These are phyloP conservation scores for Aphrophora alni DNA, from an alignment of 2,888 invertebrate species.

Conservation along the genomic window DNA sequence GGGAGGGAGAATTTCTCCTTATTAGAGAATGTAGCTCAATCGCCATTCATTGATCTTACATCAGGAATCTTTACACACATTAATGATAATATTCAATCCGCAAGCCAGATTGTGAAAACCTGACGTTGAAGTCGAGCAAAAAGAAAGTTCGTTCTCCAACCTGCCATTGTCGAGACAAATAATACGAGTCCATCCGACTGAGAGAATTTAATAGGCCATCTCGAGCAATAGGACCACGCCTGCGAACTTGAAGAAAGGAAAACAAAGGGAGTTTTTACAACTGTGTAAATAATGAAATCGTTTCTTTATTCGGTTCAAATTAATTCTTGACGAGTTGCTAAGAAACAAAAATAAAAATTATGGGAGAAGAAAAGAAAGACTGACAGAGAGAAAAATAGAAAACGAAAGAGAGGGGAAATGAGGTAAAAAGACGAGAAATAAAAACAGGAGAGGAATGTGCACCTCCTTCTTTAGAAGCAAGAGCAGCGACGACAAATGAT, in stretches of 20 bases:
- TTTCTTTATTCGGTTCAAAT: conserved; percentile 34
- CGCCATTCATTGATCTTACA: too few relatives aligned
- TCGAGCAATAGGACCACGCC: conserved; percentile 6
- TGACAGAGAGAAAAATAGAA: background rate
- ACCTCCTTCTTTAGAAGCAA: conserved; percentile 16
- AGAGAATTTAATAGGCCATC: conserved; percentile 39
- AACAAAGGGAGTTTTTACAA: conserved; percentile 35
- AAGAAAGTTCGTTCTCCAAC: conserved; percentile 12
- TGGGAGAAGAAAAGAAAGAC: conserved; percentile 16
- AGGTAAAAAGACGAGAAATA: background rate
- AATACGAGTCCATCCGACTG: conserved; percentile 21
- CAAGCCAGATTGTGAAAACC: background rate
- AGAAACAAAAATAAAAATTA: conserved; percentile 32
- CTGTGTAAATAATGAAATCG: conserved; percentile 25
- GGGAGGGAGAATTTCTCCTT: too few relatives aligned
- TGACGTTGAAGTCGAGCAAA: background rate
- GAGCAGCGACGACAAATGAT: conserved; percentile 30
- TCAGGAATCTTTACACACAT: background rate
- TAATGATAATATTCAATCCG: background rate
- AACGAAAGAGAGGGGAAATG: background rate
- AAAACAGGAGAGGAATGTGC: conserved; percentile 20
- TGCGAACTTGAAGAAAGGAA: conserved; percentile 6
- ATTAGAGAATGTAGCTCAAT: too few relatives aligned
- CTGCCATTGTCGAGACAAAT: conserved; percentile 10
- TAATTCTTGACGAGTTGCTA: conserved; percentile 34